Evolutionary conservation across 2,797 vertebrate species (phyloP).

Genomic region (Rhodeus uyekii): DNA sequence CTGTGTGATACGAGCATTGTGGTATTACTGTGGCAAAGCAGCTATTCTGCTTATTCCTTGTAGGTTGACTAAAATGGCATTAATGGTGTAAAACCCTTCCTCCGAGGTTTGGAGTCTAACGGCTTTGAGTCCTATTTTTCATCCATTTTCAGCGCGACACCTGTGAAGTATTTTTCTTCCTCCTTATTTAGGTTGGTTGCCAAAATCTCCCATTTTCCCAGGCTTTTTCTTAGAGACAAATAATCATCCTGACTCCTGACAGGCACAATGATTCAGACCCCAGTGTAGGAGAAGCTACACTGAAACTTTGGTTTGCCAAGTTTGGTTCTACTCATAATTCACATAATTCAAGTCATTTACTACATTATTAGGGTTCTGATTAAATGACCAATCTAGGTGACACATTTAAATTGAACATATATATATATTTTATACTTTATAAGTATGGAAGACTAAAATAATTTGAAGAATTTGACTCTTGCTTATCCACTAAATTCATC

Average conservation of each 20-base stretch:
- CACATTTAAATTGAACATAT: background rate
- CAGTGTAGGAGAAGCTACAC: background rate
- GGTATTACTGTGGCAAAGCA: conserved; percentile 13
- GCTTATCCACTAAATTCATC: background rate
- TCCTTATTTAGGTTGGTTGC: conserved; percentile 11
- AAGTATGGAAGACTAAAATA: background rate
- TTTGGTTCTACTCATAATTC: background rate
- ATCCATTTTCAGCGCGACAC: background rate
- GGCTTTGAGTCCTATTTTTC: conserved; percentile 2
- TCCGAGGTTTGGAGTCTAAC: background rate
- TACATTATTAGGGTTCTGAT: background rate
- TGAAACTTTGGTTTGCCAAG: background rate
- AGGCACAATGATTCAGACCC: background rate
- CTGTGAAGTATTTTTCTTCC: conserved; percentile 28
- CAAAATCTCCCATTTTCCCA: conserved; percentile 10
- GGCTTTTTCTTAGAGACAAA: conserved; percentile 17
- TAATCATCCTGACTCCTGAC: conserved; percentile 2
- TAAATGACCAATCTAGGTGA: background rate
- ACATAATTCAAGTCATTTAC: background rate
- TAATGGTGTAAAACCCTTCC: background rate
- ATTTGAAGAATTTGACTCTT: background rate
- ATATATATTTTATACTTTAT: no score
- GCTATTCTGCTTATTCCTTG: conserved; percentile 23
- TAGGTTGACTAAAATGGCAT: conserved; percentile 19
- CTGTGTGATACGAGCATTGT: conserved; percentile 17